Base-by-base conservation (phyloP, 1,140 invertebrate species). In the Drosophila nikananu region DNA sequence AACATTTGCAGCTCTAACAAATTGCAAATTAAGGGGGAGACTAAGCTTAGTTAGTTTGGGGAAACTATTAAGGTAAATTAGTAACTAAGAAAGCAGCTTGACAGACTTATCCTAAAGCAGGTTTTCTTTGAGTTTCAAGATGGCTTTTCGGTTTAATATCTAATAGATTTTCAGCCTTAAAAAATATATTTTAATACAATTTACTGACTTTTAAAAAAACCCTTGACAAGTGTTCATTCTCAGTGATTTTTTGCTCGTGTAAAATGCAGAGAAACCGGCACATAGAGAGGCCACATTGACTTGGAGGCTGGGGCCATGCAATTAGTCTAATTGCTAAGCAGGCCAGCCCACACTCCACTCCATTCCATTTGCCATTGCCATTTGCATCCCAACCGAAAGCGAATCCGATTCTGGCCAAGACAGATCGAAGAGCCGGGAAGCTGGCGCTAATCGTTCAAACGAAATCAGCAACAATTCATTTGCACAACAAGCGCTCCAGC, bases 391-490 rank as follows among this genome's bases (percentile, higher is more conserved):
- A 4, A 25, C 46, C 46, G 46, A 25, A 48, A 48, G 23, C 42
- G 39, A 62, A 46, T 30, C 27, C 30, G 21, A 67, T 46, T 75
- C 58, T 62, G 48, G 21, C 57, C 48, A 55, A 48, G 58, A 59
- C 65, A 62, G 63, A 62, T 64, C 58, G 65, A 66, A 59, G 57
- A 21, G 54, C 52, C 37, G 23, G 42, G 30, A 23, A 41, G 27
- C 37, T 73, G 67, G 80, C 83, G 79, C 86, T 92, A 92, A 92
- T 92, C 91, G 86, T 92, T 92, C 91, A 90, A 92, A 79, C 77
- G 91, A 91, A 91, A 92, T 92, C 91, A 91, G 87, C 81, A 91
- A 89, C 86, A 92, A 92, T 92, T 92, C 91, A 92, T 92, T 92
- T 91, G 89, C 89, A 91, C 89, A 91, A 91, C 89, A 91, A 91